Evolutionary conservation across 2,797 vertebrate genomes (phyloP), one percentile per base, ranked within the genome.

Genomic region (Chiloscyllium punctatum): DNA sequence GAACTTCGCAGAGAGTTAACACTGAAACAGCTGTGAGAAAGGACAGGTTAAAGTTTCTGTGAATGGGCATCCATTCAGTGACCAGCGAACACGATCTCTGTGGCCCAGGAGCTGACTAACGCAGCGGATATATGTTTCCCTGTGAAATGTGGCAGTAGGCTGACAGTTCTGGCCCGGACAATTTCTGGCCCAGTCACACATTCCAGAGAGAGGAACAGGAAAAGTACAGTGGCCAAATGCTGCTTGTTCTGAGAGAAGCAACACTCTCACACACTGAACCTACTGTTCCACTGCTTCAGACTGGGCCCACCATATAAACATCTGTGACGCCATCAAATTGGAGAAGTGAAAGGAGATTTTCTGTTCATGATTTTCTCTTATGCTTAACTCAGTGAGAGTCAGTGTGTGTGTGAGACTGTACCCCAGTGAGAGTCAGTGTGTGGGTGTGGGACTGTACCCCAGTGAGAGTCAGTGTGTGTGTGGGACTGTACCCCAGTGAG

Each of bases 171-270:
- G 62, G 30, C 53, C 33, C 5, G 4, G 16, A n/a, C 33, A 91
- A 33, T 57, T 42, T 42, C 62, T 25, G 66, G 37, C 37, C 23
- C 0, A 69, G 42, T 68, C 91, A 51, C 68, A 71, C 92, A 94
- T 94, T 94, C 92, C 92, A 48, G 68, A 53, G 88, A 68, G 25
- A 94, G 87, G 48, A 30, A 62, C 66, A 94, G 92, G 92, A 94
- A 94, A 9, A 57, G 37, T 27, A 23, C 37, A 48, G n/a, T 2
- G 15, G 87, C 51, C 57, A 53, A 62, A 33, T 33, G 27, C 53
- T 15, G 21, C 25, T 18, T 37, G 23, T 69, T 69, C 25, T 9
- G 92, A 13, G 25, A 11, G 4, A n/a, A 94, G 69, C 21, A 30
- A 37, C 0, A 11, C 37, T 42, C 23, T 69, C 68, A 94, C 68